Conservation (phyloP, 2,888 invertebrate species). For the Tetramorium bicarinatum region DNA sequence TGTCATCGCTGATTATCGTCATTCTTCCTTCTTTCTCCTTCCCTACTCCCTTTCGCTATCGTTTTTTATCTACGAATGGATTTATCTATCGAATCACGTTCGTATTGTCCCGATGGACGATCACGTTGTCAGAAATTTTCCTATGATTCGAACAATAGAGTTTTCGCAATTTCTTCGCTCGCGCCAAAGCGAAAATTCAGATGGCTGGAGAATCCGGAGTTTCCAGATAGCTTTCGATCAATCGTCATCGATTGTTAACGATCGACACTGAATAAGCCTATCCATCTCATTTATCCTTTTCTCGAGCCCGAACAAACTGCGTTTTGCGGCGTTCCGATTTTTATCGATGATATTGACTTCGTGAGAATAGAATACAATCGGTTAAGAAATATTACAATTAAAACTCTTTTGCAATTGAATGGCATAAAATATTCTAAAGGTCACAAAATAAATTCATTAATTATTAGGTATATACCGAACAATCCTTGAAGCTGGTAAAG, state of each 20-base stretch:
- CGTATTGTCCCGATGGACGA: constrained; percentile 32
- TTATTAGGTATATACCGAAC: not conserved
- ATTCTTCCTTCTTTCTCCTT: not conserved
- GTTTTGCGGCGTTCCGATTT: not conserved
- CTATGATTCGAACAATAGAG: constrained; percentile 49
- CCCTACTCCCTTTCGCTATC: not conserved
- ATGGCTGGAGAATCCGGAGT: not conserved
- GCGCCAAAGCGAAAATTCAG: not conserved
- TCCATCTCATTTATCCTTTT: not conserved
- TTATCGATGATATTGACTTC: not conserved
- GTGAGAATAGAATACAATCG: not conserved
- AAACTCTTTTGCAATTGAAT: constrained; percentile 9
- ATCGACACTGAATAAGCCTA: not conserved
- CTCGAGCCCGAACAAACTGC: not conserved
- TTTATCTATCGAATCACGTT: constrained; percentile 24
- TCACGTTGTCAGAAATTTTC: constrained; percentile 52
- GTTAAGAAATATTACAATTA: constrained; percentile 13
- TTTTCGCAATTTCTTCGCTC: constrained; percentile 48
- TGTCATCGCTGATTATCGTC: constrained; percentile 55
- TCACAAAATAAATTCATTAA: constrained; percentile 4
- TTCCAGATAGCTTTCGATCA: not conserved
- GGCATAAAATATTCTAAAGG: not conserved
- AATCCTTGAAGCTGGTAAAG: not conserved
- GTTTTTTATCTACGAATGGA: constrained; percentile 4
- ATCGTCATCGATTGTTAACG: not conserved